Percentiles rank a stretch among this genome's conserved stretches.
phyloP scores from a whole-genome alignment of 2,113 vertebrate species.

The Aegypius monachus region DNA sequence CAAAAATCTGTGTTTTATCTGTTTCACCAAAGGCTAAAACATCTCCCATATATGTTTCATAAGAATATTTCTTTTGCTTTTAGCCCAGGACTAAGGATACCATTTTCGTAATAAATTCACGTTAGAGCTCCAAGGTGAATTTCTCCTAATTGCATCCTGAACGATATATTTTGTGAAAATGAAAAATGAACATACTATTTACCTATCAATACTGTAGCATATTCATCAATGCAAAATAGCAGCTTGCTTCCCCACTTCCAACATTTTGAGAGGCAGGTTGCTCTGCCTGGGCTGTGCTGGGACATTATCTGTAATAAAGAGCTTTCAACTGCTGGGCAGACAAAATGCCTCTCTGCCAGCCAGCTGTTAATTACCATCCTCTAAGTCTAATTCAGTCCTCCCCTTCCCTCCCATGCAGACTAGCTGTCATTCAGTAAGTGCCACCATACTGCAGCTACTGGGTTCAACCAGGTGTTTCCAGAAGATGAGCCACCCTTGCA shows the following conservation, averaged over 20 bases:
- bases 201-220: conserved; percentile 36
- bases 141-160: conserved; percentile 35
- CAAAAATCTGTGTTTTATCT: not conserved
- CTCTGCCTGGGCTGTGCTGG: conserved; percentile 5
- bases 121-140: conserved; percentile 43
- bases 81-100: not conserved
- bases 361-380: conserved; percentile 77
- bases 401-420: conserved; percentile 56
- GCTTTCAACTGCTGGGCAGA: conserved; percentile 52
- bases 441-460: conserved; percentile 70
- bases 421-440: conserved; percentile 76
- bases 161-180: conserved; percentile 62
- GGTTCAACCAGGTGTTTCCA: conserved; percentile 71
- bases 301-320: conserved; percentile 55
- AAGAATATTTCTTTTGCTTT: conserved; percentile 36
- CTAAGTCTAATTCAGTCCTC: conserved; percentile 67
- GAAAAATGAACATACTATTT: conserved; percentile 59
- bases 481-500: conserved; percentile 62
- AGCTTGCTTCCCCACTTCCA: not conserved
- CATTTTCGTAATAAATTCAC: conserved; percentile 26
- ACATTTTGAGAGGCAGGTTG: not conserved
- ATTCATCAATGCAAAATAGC: conserved; percentile 26
- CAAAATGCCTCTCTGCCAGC: conserved; percentile 70
- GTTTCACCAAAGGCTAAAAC: conserved; percentile 33
- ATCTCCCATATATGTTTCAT: conserved; percentile 3